phyloP scores from a whole-genome alignment of 2,113 vertebrate genomes.

The Camelus bactrianus region DNA sequence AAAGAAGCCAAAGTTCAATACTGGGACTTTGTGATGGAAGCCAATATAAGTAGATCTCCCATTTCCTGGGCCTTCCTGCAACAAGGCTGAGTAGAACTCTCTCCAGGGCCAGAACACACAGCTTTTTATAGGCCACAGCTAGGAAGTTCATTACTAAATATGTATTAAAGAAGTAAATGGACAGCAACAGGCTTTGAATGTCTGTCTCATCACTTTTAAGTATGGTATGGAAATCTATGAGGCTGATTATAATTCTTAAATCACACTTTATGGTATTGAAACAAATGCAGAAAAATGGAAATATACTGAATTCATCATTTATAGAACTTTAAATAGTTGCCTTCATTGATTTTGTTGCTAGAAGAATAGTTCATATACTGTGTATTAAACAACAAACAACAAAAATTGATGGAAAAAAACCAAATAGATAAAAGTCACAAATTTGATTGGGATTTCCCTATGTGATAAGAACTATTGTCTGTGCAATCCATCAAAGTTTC shows the following conservation, averaged over 20 bases:
- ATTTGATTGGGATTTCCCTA: constrained; percentile 28
- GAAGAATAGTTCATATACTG: not conserved
- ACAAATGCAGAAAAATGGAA: not conserved
- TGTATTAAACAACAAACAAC: not conserved
- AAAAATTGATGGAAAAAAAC: constrained; percentile 24
- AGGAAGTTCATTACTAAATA: not conserved
- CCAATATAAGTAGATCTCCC: not conserved
- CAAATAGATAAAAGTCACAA: not conserved
- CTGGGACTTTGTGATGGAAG: not conserved
- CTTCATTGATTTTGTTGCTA: constrained; percentile 12
- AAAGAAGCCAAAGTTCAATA: not conserved
- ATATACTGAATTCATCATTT: not conserved
- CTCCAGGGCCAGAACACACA: not conserved
- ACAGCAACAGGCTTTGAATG: not conserved
- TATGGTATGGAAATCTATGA: not conserved
- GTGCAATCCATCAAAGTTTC: not conserved
- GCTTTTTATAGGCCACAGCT: not conserved
- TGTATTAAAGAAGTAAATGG: not conserved
- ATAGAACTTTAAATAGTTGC: constrained; percentile 25
- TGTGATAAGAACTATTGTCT: not conserved
- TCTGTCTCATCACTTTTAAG: constrained; percentile 1
- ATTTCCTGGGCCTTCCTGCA: not conserved
- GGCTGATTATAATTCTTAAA: not conserved
- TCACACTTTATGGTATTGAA: not conserved
- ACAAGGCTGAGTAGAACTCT: not conserved